A percentile compares a stretch with the other conserved stretches of the same genome.
phyloP scores from a whole-genome alignment of 2,797 vertebrate genomes.

The Sitta carolinensis region DNA sequence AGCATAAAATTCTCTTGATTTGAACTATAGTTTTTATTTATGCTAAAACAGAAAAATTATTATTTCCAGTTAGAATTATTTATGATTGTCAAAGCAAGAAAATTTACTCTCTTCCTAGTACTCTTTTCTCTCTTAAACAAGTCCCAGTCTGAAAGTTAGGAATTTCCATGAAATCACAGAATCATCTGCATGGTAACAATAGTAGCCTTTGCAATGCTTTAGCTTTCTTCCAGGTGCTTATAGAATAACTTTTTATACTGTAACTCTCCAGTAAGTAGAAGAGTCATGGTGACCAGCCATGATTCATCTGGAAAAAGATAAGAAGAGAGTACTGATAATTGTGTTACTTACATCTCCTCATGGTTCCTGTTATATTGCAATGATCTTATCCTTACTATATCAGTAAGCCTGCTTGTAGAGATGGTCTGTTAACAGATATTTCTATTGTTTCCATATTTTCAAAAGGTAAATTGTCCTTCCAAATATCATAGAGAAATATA shows the following conservation, averaged over 20 bases:
- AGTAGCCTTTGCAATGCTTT: not conserved
- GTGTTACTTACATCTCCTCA: not conserved
- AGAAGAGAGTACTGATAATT: not conserved
- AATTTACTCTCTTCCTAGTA: not conserved
- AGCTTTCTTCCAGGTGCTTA: not conserved
- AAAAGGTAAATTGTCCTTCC: not conserved
- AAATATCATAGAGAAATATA: not conserved
- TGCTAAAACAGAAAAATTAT: not conserved
- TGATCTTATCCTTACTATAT: not conserved
- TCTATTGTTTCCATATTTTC: not conserved
- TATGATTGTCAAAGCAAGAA: not conserved
- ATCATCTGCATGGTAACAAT: not conserved
- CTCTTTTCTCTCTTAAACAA: not conserved
- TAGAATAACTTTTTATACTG: not conserved
- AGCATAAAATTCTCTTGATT: not conserved
- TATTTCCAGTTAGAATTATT: not conserved
- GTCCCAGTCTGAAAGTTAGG: not conserved
- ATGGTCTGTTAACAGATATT: not conserved
- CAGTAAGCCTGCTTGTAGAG: not conserved
- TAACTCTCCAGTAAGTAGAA: not conserved
- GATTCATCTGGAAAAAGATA: not conserved
- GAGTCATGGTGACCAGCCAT: not conserved
- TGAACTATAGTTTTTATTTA: not conserved
- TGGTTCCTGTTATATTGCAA: not conserved
- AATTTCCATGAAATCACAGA: not conserved